These are phyloP conservation scores for Plusia festucae DNA, from an alignment of 2,888 invertebrate genomes.

Conservation along the genomic window DNA sequence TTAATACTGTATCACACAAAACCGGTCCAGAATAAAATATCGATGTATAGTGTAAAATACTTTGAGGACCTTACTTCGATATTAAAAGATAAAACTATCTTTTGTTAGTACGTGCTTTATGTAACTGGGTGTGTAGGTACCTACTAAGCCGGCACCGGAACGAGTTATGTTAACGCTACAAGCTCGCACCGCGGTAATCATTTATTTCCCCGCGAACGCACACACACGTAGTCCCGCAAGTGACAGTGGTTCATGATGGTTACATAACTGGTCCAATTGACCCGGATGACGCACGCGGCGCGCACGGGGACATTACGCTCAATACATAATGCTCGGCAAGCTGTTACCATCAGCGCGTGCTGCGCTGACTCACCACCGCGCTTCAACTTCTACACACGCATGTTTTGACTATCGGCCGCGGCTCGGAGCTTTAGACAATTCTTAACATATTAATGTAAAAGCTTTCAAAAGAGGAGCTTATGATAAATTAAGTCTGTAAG, in stretches of 20 bases:
- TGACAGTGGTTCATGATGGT: conserved; percentile 63
- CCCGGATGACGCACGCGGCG: conserved; percentile 72
- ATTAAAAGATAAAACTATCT: neutral
- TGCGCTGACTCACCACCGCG: conserved; percentile 32
- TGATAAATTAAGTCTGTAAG: conserved; percentile 27
- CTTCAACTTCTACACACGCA: conserved; percentile 31
- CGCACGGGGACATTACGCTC: conserved; percentile 25
- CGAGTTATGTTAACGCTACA: conserved; percentile 15
- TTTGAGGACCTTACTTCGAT: neutral
- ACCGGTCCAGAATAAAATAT: neutral
- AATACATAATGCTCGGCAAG: conserved; percentile 32
- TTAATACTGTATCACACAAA: too few species aligned
- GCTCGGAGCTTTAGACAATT: conserved; percentile 13
- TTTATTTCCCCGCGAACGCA: conserved; percentile 38
- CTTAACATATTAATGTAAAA: conserved; percentile 18
- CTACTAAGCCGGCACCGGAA: conserved; percentile 7
- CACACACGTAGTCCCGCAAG: conserved; percentile 35
- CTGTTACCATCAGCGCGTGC: conserved; percentile 21
- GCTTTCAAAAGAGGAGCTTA: conserved; percentile 10
- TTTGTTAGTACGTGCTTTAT: neutral
- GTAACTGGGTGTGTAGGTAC: neutral
- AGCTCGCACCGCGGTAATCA: conserved; percentile 25
- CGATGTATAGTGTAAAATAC: too few species aligned
- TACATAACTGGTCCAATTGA: conserved; percentile 77
- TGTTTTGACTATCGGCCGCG: conserved; percentile 31